Base-by-base conservation (phyloP, 2,888 invertebrate species). In the Blastobasis adustella region DNA sequence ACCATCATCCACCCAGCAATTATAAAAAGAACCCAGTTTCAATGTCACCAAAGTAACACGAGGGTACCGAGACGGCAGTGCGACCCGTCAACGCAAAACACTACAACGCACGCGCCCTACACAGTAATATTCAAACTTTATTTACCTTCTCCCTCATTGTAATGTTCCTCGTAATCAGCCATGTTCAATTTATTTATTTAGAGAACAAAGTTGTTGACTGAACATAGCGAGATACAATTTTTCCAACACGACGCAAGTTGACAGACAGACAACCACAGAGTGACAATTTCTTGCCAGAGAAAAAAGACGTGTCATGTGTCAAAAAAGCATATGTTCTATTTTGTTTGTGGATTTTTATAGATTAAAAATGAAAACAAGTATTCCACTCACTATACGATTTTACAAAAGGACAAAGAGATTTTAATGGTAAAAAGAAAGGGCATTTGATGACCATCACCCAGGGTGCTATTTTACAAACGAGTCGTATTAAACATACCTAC, bases 21-120 rank as follows among this genome's bases (percentile, higher is more conserved):
- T 86, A 85, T 83, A 86, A 87, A 86, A 87, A 87, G 85, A 86
- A 83, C 83, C 83, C 81, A 81, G 77, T 79, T 86, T 85, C 87
- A 87, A 87, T 87, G 87, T 87, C 87, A 86, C 82, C 82, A 79
- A 79, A 76, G 79, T 70, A 80, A 81, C 86, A 85, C 84, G 87
- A 85, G 84, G 85, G 79, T 73, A 69, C 65, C 68, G 66, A 69
- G 59, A 52, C 69, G 66, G 63, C 73, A 66, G 76, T 70, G 71
- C 75, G 76, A 63, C 70, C 66, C 78, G 83, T 80, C 77, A 68
- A 23, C 23, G 23, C 23, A 23, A 23, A 23, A 23, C 23, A 23
- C 23, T 23, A 70, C 68, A 60, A 63, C 64, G 65, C 70, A 76
- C 84, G 71, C 73, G 71, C 69, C 71, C 69, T 79, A 78, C 76